These are phyloP conservation scores for Serrognathus titanus DNA, from an alignment of 2,888 invertebrate species.

Conservation along the genomic window DNA sequence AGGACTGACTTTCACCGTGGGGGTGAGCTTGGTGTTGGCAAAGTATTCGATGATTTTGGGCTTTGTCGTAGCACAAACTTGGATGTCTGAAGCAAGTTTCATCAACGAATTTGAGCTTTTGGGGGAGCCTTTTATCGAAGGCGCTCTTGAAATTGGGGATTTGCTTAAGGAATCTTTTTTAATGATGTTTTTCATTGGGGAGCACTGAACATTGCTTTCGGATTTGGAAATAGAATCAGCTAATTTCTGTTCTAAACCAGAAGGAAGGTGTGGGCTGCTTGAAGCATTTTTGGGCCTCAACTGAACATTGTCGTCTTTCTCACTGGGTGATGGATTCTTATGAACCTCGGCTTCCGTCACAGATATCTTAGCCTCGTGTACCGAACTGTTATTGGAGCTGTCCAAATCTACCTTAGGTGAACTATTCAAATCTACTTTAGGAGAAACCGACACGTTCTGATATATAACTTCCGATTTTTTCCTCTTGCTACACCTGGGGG, in stretches of 20 bases:
- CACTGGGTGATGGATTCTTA: slow-evolving; percentile 12
- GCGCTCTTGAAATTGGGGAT: too few relatives aligned
- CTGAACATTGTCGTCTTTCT: slow-evolving; percentile 1
- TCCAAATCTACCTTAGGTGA: slow-evolving; percentile 13
- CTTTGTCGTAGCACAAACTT: background rate
- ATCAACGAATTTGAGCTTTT: too few relatives aligned
- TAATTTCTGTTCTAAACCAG: too few relatives aligned
- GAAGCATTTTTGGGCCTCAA: background rate
- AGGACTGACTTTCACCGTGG: slow-evolving; percentile 57
- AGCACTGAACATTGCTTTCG: too few relatives aligned
- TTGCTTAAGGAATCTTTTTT: too few relatives aligned
- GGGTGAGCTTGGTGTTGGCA: slow-evolving; percentile 42
- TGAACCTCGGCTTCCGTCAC: slow-evolving; percentile 38
- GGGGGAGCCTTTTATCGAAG: too few relatives aligned
- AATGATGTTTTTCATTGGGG: too few relatives aligned
- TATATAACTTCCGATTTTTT: slow-evolving; percentile 35
- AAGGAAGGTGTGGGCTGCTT: background rate
- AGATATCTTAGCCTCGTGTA: slow-evolving; percentile 29
- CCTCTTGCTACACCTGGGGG: slow-evolving; percentile 52
- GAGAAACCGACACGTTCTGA: slow-evolving; percentile 22
- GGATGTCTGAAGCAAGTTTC: too few relatives aligned
- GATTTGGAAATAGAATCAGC: too few relatives aligned
- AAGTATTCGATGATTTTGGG: slow-evolving; percentile 2
- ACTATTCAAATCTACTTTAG: too few relatives aligned
- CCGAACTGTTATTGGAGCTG: slow-evolving; percentile 34